phyloP scores from a whole-genome alignment of 2,113 vertebrate genomes.

The human (Homo sapiens) region GRCh38 chr9:100787501-100788000 shows the following conservation, averaged over 20 bases:
- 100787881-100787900: neutral
- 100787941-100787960: neutral
- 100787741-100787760: neutral
- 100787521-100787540: too few species aligned
- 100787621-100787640: neutral
- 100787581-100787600: neutral
- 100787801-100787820: neutral
- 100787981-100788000: neutral
- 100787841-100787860: neutral
- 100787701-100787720: neutral
- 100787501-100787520: too few species aligned
- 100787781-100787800: neutral
- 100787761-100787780: neutral
- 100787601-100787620: neutral
- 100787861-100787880: neutral
- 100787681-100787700: neutral
- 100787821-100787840: conserved; percentile 19
- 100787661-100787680: neutral
- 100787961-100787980: neutral
- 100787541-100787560: neutral
- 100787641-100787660: neutral
- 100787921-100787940: neutral
- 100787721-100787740: neutral
- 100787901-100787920: neutral
- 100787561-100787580: neutral